phyloP scores from a whole-genome alignment of 2,113 vertebrate genomes.

The Nicator chloris region DNA sequence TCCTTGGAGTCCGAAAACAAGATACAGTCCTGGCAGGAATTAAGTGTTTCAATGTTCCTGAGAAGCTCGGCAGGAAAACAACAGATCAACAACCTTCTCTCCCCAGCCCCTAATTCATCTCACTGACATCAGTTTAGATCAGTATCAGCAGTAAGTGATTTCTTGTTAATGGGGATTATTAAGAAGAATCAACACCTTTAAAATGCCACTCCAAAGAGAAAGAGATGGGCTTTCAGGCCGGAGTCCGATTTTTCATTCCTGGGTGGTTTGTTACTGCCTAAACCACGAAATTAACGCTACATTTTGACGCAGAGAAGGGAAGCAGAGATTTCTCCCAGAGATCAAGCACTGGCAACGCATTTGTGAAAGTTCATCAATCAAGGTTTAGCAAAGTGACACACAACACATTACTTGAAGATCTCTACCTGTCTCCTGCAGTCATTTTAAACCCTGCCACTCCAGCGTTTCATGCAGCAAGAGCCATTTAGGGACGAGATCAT shows the following conservation, averaged over 20 bases:
- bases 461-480: background rate
- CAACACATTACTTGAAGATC: background rate
- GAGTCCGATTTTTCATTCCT: background rate
- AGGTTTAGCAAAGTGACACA: background rate
- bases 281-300: background rate
- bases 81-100: background rate
- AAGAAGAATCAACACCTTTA: conserved; percentile 51
- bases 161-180: conserved; percentile 43
- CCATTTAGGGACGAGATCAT: background rate
- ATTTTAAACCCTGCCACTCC: background rate
- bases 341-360: background rate
- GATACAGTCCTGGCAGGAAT: background rate
- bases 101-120: conserved; percentile 6
- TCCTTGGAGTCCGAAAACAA: background rate
- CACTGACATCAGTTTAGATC: conserved; percentile 47
- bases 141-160: conserved; percentile 21
- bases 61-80: conserved; percentile 4
- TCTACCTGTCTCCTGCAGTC: background rate
- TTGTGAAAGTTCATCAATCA: background rate
- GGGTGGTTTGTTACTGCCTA: background rate
- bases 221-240: background rate
- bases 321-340: background rate
- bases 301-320: background rate
- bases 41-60: background rate
- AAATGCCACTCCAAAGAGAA: background rate